These are phyloP conservation scores for Tetanocera ferruginea DNA, from an alignment of 2,888 invertebrate species.

Conservation along the genomic window DNA sequence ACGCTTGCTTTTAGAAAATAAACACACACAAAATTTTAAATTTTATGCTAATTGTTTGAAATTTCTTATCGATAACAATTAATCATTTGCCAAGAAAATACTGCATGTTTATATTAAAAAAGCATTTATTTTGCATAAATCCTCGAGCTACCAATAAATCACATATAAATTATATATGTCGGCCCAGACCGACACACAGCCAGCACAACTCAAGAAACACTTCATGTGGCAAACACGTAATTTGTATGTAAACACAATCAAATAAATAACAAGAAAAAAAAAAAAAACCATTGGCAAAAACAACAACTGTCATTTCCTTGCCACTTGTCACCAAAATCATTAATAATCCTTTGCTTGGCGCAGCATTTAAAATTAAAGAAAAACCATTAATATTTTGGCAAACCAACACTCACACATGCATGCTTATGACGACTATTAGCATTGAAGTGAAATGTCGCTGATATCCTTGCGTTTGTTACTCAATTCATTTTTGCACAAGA, in stretches of 20 bases:
- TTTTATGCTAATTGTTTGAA: not conserved
- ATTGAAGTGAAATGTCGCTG: conserved; percentile 39
- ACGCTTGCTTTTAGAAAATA: not conserved
- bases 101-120: conserved; percentile 26
- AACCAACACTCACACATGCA: conserved; percentile 16
- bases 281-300: not conserved
- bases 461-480: conserved; percentile 23
- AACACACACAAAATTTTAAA: not conserved
- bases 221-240: conserved; percentile 9
- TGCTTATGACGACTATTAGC: conserved; percentile 36
- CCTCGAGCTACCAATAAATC: conserved; percentile 61
- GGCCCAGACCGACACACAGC: not conserved
- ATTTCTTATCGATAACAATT: not conserved
- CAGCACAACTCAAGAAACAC: not conserved
- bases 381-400: conserved; percentile 40
- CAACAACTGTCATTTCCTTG: conserved; percentile 45
- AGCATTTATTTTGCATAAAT: conserved; percentile 37
- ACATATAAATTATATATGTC: conserved; percentile 46
- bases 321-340: conserved; percentile 64
- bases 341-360: conserved; percentile 60
- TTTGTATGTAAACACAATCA: conserved; percentile 17
- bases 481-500: conserved; percentile 21
- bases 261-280: not conserved
- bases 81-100: not conserved
- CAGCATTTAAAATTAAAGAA: conserved; percentile 41